Evolutionary conservation across 2,113 vertebrate genomes (phyloP).

Genomic region (Neotoma lepida): DNA sequence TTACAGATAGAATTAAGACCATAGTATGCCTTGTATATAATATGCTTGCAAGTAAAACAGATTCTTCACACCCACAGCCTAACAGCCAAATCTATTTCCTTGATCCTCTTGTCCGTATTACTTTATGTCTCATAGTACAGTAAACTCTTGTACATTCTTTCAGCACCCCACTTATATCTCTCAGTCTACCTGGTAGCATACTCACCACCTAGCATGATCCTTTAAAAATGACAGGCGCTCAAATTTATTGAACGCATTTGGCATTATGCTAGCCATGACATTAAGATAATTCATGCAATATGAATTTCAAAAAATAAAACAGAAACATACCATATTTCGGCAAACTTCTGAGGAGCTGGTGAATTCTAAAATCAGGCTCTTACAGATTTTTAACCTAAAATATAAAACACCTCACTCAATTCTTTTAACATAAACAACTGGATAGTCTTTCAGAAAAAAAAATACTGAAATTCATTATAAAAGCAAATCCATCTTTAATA

Average conservation of each 20-base stretch:
- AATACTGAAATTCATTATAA: constrained; percentile 12
- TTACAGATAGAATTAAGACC: not conserved
- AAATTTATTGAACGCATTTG: not conserved
- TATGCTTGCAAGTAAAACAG: not conserved
- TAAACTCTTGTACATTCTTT: not conserved
- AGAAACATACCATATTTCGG: constrained; percentile 86
- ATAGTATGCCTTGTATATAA: not conserved
- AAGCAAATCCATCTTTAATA: constrained; percentile 4
- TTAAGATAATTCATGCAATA: constrained; percentile 60
- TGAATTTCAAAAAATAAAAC: constrained; percentile 70
- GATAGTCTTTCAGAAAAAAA: not conserved
- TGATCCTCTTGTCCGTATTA: not conserved
- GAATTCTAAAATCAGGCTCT: constrained; percentile 81
- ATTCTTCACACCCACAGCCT: not conserved
- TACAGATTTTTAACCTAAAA: constrained; percentile 85
- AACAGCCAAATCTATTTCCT: not conserved
- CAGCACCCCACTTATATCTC: not conserved
- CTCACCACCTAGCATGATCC: not conserved
- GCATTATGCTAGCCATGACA: constrained; percentile 21
- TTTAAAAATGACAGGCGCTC: constrained; percentile 23
- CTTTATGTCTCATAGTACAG: not conserved
- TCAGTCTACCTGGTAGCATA: not conserved
- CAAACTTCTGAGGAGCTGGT: constrained; percentile 83
- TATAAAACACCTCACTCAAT: constrained; percentile 82
- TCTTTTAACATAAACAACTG: constrained; percentile 66